Percentiles rank a stretch among this genome's conserved stretches.
Conservation (phyloP, 2,797 vertebrate genomes). For the Amblyopsis hoosieri region DNA sequence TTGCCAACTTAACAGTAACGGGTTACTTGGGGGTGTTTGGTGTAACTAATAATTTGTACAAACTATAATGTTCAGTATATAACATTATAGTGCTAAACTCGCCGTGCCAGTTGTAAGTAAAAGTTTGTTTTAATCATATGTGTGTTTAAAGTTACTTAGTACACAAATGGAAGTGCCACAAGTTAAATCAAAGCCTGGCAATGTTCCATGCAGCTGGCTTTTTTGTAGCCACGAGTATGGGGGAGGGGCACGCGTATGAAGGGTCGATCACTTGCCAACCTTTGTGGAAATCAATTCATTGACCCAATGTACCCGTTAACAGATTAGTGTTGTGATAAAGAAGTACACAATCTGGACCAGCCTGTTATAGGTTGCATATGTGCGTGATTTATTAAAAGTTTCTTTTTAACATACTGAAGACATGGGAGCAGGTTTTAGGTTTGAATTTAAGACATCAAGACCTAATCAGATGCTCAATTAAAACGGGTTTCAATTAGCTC, state of each 20-base stretch:
- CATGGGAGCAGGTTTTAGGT: too few species aligned
- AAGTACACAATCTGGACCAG: neutral
- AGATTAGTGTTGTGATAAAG: slow-evolving; percentile 27
- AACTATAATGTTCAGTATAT: too few species aligned
- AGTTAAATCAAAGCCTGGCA: slow-evolving; percentile 46
- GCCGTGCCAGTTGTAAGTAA: neutral
- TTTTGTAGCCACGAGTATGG: slow-evolving; percentile 50
- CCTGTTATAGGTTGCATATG: neutral
- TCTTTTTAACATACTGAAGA: too few species aligned
- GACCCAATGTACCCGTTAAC: slow-evolving; percentile 63
- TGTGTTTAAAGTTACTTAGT: neutral
- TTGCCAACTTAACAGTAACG: too few species aligned
- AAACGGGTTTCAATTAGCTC: too few species aligned
- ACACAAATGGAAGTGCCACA: slow-evolving; percentile 3
- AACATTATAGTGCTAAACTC: too few species aligned
- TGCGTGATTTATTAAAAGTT: too few species aligned
- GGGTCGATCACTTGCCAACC: slow-evolving; percentile 59
- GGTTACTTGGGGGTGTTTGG: too few species aligned
- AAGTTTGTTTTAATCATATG: neutral
- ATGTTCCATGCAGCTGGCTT: slow-evolving; percentile 56
- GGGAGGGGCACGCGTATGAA: slow-evolving; percentile 50
- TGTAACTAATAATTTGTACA: too few species aligned
- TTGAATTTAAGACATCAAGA: too few species aligned
- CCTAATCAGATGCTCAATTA: neutral
- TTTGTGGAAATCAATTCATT: slow-evolving; percentile 65